Evolutionary conservation across 92 coral and sea anemone genomes (phyloP), one percentile per base, ranked within the genome.

Genomic region (Isaurus tuberculatus): DNA sequence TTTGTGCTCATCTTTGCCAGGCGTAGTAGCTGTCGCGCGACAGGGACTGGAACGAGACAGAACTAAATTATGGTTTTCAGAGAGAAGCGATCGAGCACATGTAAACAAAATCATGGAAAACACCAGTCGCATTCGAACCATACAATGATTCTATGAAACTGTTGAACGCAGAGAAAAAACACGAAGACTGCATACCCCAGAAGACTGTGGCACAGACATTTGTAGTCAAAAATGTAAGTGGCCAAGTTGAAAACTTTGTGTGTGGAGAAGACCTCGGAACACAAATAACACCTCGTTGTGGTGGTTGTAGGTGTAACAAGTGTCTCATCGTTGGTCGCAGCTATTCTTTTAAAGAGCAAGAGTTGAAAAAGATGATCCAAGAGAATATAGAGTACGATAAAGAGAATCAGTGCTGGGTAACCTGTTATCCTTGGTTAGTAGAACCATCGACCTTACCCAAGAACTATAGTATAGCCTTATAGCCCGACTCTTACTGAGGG

Each of bases 401-500:
- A 26, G 57, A 5, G 28, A 88, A 90, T 8, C 92, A 83, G 65
- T 85, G 85, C 15, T 92, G 97, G 93, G 63, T 36, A 72, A 92
- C 94, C 22, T 83, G 97, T 55, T 88, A 90, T 79, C 97, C 90
- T 20, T 92, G 92, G 94, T 57, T 72, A 0, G 73, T 80, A 34
- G 92, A 90, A 44, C 94, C 97, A 5, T n/a, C 60, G 10, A 83
- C 77, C 14, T 67, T 92, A 14, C 94, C 97, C n/a, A 9, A 92
- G 72, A 92, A 92, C 64, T 86, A 90, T 23, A 51, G 72, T 17
- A 30, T 34, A 2, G 94, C 94, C 6, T 29, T 85, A 0, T 80
- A n/a, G n/a, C n/a, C n/a, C 91, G 15, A 88, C 94, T 25, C 86
- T 93, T 7, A 77, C 97, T 2, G 94, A 93, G 46, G 81, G 86